phyloP scores from a whole-genome alignment of 2,797 vertebrate genomes.

The Mareca penelope region DNA sequence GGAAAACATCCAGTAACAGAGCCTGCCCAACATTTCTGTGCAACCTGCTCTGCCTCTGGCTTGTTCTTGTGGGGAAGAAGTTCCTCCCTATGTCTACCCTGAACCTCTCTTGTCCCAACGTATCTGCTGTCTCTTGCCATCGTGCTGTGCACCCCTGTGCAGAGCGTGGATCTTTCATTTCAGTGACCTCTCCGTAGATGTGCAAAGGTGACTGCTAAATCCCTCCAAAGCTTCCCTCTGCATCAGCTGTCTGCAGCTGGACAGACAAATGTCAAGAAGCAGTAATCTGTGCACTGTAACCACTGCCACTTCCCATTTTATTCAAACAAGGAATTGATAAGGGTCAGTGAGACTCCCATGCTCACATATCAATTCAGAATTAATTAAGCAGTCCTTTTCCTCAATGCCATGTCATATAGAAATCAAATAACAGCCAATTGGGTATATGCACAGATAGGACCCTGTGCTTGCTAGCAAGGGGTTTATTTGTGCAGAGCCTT shows the following conservation, averaged over 20 bases:
- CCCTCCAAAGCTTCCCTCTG: neutral
- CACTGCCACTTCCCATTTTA: neutral
- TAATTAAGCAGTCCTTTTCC: neutral
- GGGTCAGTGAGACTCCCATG: neutral
- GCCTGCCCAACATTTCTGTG: neutral
- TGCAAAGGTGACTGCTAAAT: neutral
- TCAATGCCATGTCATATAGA: neutral
- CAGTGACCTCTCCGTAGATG: neutral
- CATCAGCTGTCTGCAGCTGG: neutral
- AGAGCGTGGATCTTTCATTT: neutral
- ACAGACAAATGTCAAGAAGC: neutral
- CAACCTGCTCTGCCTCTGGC: neutral
- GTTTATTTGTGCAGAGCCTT: neutral
- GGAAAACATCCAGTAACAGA: neutral
- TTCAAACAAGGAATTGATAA: neutral
- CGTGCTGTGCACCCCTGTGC: neutral
- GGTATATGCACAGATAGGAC: neutral
- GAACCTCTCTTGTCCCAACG: neutral
- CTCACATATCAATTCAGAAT: neutral
- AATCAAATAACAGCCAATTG: neutral
- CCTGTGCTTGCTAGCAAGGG: neutral
- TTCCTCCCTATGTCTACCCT: neutral
- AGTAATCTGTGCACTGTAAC: neutral
- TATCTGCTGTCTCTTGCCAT: neutral
- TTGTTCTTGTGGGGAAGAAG: neutral